A percentile compares a stretch with the other conserved stretches of the same genome.
These are phyloP conservation scores for Apocrypta bakeri DNA, from an alignment of 1,140 invertebrate species.

Conservation along the genomic window DNA sequence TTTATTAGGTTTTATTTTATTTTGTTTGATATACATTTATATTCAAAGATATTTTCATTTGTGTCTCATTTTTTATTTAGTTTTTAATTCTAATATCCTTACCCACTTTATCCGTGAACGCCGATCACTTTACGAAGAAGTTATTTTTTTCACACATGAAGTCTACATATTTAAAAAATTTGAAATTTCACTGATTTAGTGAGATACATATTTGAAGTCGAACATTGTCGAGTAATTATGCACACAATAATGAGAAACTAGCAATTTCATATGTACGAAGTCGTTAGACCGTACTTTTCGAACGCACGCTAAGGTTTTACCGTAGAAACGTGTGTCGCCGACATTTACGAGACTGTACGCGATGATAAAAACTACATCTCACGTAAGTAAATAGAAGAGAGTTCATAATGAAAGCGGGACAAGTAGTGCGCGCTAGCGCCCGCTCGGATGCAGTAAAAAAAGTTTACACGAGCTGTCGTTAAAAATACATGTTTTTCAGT, in stretches of 20 bases:
- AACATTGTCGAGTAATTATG: neutral
- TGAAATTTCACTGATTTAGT: too few species aligned
- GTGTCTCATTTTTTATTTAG: too few species aligned
- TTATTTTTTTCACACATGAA: too few species aligned
- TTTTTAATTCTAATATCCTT: too few species aligned
- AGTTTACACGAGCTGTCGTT: conserved; percentile 1
- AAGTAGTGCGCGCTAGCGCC: neutral
- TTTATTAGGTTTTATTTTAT: too few species aligned
- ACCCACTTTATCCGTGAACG: too few species aligned
- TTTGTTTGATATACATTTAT: too few species aligned
- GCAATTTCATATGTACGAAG: neutral
- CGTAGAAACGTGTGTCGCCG: neutral
- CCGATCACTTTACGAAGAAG: too few species aligned
- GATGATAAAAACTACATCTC: neutral
- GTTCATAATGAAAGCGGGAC: conserved; percentile 1
- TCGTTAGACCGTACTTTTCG: neutral
- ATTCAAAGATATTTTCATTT: too few species aligned
- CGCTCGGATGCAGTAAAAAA: neutral
- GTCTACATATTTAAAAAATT: too few species aligned
- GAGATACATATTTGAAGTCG: too few species aligned
- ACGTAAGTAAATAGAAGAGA: neutral
- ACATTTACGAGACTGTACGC: neutral
- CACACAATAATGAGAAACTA: neutral
- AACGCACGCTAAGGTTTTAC: neutral
- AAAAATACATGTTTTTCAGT: neutral